phyloP scores from a whole-genome alignment of 2,888 invertebrate genomes.

The Ctenicera cuprea region DNA sequence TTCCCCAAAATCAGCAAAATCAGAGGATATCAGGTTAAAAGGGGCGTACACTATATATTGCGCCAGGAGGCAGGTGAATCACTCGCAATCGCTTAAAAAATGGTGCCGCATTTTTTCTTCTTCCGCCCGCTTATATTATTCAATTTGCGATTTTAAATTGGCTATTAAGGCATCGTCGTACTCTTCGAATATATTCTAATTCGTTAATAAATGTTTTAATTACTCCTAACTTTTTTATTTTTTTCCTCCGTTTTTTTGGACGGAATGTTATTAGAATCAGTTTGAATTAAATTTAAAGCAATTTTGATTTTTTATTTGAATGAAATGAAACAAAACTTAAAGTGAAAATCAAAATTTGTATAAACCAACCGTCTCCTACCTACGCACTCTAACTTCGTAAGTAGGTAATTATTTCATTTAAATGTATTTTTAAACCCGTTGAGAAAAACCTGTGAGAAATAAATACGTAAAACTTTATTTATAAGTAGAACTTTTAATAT shows the following conservation, averaged over 20 bases:
- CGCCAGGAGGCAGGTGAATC: conserved; percentile 45
- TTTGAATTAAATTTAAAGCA: too few relatives aligned
- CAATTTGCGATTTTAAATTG: conserved; percentile 48
- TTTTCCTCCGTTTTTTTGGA: not conserved
- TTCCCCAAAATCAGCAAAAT: conserved; percentile 60
- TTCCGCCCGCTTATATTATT: conserved; percentile 21
- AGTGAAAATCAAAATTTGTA: too few relatives aligned
- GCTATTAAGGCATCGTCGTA: conserved; percentile 31
- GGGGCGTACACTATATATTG: conserved; percentile 56
- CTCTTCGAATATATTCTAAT: conserved; percentile 9
- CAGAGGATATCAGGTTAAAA: conserved; percentile 65
- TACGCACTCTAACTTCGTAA: too few relatives aligned
- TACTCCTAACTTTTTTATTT: not conserved
- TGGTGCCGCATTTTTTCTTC: conserved; percentile 39
- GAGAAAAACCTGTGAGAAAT: too few relatives aligned
- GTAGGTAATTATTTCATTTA: too few relatives aligned
- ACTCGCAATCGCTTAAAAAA: conserved; percentile 35
- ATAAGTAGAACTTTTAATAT: too few relatives aligned
- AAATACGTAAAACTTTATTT: too few relatives aligned
- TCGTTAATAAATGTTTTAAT: conserved; percentile 15
- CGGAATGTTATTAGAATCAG: not conserved
- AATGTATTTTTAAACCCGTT: too few relatives aligned
- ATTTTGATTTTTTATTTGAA: too few relatives aligned
- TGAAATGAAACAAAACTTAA: too few relatives aligned
- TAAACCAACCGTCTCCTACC: too few relatives aligned